Evolutionary conservation across 2,113 vertebrate species (phyloP).

Genomic region (Toxotes jaculatrix): DNA sequence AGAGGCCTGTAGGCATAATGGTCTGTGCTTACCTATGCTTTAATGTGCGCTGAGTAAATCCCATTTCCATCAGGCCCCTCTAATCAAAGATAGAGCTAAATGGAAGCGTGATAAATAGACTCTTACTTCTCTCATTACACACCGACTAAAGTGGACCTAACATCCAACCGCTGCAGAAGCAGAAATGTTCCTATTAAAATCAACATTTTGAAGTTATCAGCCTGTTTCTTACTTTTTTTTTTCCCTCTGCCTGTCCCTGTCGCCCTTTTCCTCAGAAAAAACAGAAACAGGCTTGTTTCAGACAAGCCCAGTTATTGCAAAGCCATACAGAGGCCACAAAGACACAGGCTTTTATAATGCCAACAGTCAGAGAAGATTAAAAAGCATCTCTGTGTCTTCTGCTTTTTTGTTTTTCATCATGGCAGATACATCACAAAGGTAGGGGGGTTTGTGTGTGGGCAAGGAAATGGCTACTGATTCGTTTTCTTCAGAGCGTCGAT

Average conservation of each 20-base stretch:
- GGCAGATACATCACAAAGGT: conserved; percentile 77
- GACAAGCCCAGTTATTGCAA: conserved; percentile 65
- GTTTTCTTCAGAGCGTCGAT: conserved; percentile 69
- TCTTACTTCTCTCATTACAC: conserved; percentile 43
- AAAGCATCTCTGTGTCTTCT: conserved; percentile 65
- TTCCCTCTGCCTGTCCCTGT: neutral
- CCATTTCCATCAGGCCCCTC: conserved; percentile 59
- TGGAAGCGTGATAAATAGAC: conserved; percentile 53
- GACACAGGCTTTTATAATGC: conserved; percentile 60
- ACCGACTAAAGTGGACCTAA: conserved; percentile 41
- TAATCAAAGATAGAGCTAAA: conserved; percentile 69
- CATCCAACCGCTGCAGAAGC: neutral
- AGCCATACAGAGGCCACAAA: conserved; percentile 53
- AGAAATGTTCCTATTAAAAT: conserved; percentile 9
- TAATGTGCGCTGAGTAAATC: conserved; percentile 70
- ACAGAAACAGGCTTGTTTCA: conserved; percentile 44
- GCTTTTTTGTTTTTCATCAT: conserved; percentile 60
- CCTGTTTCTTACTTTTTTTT: neutral
- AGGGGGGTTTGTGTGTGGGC: conserved; percentile 40
- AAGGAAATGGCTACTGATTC: conserved; percentile 57
- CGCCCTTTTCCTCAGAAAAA: conserved; percentile 16
- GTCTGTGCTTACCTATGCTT: conserved; percentile 63
- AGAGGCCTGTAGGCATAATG: conserved; percentile 62
- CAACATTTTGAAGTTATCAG: neutral
- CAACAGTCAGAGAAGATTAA: conserved; percentile 75